Percentiles rank a stretch among this genome's conserved stretches.
Conservation (phyloP, 2,113 vertebrate genomes). For the Myanophis thanlyinensis region DNA sequence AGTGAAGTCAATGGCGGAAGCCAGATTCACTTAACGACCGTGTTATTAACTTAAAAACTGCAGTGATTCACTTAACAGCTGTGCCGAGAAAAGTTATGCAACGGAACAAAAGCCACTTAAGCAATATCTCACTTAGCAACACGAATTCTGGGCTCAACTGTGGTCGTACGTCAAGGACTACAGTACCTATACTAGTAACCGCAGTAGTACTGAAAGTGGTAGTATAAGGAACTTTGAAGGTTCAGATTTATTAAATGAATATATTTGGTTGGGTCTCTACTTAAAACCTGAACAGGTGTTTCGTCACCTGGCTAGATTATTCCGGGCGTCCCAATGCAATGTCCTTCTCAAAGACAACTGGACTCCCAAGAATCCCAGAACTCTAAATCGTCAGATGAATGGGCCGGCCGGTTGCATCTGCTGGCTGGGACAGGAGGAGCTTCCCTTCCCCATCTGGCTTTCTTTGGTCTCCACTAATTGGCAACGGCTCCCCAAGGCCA, state of each 20-base stretch:
- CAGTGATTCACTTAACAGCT: too few relatives aligned
- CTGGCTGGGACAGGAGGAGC: neutral
- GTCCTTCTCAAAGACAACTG: neutral
- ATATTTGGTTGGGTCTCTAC: neutral
- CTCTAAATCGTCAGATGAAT: neutral
- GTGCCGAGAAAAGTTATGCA: too few relatives aligned
- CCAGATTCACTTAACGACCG: too few relatives aligned
- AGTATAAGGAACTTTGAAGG: too few relatives aligned
- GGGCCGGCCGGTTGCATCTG: neutral
- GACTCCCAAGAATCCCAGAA: neutral
- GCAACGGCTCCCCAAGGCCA: neutral
- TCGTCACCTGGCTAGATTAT: neutral
- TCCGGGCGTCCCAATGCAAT: neutral
- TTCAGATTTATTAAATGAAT: neutral
- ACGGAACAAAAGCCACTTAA: too few relatives aligned
- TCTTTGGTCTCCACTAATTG: neutral
- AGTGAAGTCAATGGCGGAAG: too few relatives aligned
- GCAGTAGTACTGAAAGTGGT: too few relatives aligned
- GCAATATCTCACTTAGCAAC: too few relatives aligned
- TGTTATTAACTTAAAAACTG: too few relatives aligned
- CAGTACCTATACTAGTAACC: too few relatives aligned
- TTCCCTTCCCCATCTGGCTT: neutral
- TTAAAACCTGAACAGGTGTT: neutral
- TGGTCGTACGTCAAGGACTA: too few relatives aligned
- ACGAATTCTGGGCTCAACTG: too few relatives aligned